Conservation (phyloP, 2,797 vertebrate genomes). For the Pogoniulus pusillus region DNA sequence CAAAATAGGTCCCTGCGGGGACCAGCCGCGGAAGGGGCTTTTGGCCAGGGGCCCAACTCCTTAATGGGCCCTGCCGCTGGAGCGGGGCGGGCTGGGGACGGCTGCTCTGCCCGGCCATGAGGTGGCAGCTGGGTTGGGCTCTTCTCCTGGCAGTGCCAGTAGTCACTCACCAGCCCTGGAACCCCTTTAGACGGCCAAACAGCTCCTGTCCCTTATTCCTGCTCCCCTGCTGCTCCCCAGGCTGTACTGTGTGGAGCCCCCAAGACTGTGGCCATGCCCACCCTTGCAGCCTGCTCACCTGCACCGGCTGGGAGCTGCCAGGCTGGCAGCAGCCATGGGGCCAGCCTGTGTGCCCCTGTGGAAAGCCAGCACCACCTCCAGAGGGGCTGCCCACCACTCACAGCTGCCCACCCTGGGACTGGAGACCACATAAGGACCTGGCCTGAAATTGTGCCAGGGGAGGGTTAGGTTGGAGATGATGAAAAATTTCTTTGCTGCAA, state of each 20-base stretch:
- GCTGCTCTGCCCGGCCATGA: not conserved
- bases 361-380: not conserved
- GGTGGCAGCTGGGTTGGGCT: not conserved
- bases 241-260: accelerated
- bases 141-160: not conserved
- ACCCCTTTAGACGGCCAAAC: accelerated
- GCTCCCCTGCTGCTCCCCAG: not conserved
- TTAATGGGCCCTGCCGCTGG: not conserved
- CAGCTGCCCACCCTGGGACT: not conserved
- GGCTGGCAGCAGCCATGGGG: too few relatives aligned
- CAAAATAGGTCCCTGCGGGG: constrained; percentile 36
- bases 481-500: too few relatives aligned
- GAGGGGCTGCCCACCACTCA: not conserved
- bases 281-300: not conserved
- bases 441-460: too few relatives aligned
- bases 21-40: not conserved
- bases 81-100: not conserved
- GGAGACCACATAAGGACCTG: accelerated
- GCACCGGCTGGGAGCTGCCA: not conserved
- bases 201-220: accelerated
- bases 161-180: not conserved
- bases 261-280: accelerated
- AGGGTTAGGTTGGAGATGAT: too few relatives aligned
- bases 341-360: accelerated
- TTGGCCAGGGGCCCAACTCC: not conserved